Conservation (phyloP, 2,797 vertebrate species). For the Pseudochirops cupreus region DNA sequence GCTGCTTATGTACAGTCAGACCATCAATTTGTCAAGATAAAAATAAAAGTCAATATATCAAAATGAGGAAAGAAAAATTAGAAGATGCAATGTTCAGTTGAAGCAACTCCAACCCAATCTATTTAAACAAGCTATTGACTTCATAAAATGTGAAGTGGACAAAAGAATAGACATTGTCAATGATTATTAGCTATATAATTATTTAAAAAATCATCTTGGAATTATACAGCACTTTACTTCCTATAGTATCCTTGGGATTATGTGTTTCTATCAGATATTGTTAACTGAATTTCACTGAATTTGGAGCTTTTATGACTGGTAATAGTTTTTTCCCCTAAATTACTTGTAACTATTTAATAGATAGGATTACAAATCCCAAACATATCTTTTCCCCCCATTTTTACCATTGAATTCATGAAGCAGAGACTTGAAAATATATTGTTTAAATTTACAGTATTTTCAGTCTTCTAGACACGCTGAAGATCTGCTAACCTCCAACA, state of each 20-base stretch:
- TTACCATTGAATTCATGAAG: slow-evolving; percentile 66
- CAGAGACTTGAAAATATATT: slow-evolving; percentile 82
- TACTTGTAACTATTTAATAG: slow-evolving; percentile 56
- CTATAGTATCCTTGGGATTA: slow-evolving; percentile 9
- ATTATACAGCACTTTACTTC: background rate
- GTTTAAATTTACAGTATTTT: slow-evolving; percentile 83
- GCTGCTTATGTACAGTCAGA: background rate
- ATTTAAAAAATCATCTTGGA: background rate
- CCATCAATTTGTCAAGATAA: background rate
- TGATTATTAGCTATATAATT: background rate
- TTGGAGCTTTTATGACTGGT: slow-evolving; percentile 18
- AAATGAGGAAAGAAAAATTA: background rate
- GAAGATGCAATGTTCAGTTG: background rate
- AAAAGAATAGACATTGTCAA: background rate
- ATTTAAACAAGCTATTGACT: background rate
- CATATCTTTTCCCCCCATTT: slow-evolving; percentile 55
- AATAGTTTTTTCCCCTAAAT: slow-evolving; percentile 43
- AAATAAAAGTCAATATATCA: background rate
- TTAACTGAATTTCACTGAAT: background rate
- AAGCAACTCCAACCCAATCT: background rate
- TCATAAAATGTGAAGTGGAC: background rate
- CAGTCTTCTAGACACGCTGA: slow-evolving; percentile 81
- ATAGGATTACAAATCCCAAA: slow-evolving; percentile 56
- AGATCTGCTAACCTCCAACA: slow-evolving; percentile 85
- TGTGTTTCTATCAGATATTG: slow-evolving; percentile 42